A percentile compares a stretch with the other conserved stretches of the same genome.
phyloP scores from a whole-genome alignment of 2,888 invertebrate species.

The Cyclophora albipunctata region DNA sequence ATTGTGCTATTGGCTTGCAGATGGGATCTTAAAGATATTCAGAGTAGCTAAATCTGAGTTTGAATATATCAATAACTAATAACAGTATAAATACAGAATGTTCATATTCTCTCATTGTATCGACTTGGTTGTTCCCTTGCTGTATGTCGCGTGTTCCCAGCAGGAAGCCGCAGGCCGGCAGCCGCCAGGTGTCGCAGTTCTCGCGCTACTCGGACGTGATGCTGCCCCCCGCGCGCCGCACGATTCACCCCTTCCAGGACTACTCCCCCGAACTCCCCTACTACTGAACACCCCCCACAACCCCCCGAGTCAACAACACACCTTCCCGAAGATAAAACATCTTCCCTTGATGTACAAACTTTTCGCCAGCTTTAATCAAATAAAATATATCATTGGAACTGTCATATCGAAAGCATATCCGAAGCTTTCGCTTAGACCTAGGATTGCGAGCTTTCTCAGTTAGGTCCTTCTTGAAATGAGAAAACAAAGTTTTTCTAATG shows the following conservation, averaged over 20 bases:
- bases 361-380: slow-evolving; percentile 13
- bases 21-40: too few relatives aligned
- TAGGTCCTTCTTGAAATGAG: slow-evolving; percentile 39
- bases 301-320: slow-evolving; percentile 30
- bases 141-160: slow-evolving; percentile 9
- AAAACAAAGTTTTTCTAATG: slow-evolving; percentile 39
- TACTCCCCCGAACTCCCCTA: slow-evolving; percentile 56
- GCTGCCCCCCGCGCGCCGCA: slow-evolving; percentile 57
- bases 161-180: slow-evolving; percentile 61
- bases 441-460: slow-evolving; percentile 48
- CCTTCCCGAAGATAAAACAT: slow-evolving; percentile 33
- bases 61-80: too few relatives aligned
- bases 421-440: slow-evolving; percentile 51
- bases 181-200: slow-evolving; percentile 65
- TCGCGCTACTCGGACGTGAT: slow-evolving; percentile 68
- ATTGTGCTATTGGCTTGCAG: too few relatives aligned
- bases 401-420: slow-evolving; percentile 71
- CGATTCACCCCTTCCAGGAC: slow-evolving; percentile 54
- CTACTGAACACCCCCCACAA: slow-evolving; percentile 43
- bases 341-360: slow-evolving; percentile 47
- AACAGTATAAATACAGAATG: too few relatives aligned
- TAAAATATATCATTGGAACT: slow-evolving; percentile 40
- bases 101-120: too few relatives aligned
- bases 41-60: too few relatives aligned
- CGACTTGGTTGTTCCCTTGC: too few relatives aligned